Evolutionary conservation across 1,140 invertebrate species (phyloP), one percentile per base, ranked within the genome.

Genomic region (Drosophila ohnishii): DNA sequence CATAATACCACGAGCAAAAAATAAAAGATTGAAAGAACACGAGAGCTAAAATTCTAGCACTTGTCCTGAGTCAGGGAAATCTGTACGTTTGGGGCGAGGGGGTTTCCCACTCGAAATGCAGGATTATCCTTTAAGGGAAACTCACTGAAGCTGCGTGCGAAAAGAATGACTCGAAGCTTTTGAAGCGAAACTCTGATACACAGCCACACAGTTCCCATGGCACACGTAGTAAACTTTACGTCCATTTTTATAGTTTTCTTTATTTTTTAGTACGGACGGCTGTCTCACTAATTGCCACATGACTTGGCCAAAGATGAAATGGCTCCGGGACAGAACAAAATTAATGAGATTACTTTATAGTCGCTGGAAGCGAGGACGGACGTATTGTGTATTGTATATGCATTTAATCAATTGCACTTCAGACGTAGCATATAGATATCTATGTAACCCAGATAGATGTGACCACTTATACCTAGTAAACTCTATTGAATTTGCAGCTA

Each of bases 311-410:
- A 72, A 78, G 66, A 59, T 40, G 47, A 78, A 48, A 55, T 72
- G 25, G 16, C 16, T 13, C 34, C 30, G 22, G 37, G n/a, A 32
- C 50, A 45, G 51, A 42, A 51, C 22, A 53, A 87, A 64, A 64
- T 80, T 77, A 80, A 79, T 76, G 56, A 72, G 75, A 86, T 86
- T 86, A 87, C 82, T 83, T 86, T 87, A 86, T 60, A 83, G 72
- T 77, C 40, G 57, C 62, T 70, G 53, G 50, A 75, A 16, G 22
- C 13, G 19, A 37, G 34, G 34, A 3, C 10, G 65, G 47, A 37
- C 32, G 37, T 66, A 75, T 67, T 59, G 78, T 78, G 63, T 76
- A 65, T 72, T 56, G 67, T 66, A 58, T 67, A 80, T 85, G 82
- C 83, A 86, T 87, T 83, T 86, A 86, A 72, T 78, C 64, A 75